Evolutionary conservation across 2,113 vertebrate species (phyloP).

Genomic region (Thermophis baileyi): DNA sequence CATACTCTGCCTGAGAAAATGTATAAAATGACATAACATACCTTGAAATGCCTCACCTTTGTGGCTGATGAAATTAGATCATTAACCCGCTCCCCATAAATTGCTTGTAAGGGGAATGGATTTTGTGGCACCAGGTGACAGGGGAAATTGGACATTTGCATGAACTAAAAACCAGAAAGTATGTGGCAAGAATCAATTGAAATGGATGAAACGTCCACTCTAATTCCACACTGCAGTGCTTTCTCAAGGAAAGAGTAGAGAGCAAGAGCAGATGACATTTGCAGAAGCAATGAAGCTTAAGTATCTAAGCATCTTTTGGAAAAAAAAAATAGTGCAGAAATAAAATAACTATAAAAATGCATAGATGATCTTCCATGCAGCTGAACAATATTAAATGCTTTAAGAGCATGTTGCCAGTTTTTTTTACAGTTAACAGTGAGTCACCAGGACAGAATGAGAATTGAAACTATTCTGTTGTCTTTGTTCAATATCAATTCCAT

Average conservation of each 20-base stretch:
- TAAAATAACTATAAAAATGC: conserved; percentile 20
- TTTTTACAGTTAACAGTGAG: background rate
- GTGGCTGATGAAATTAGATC: conserved; percentile 55
- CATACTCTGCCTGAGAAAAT: conserved; percentile 32
- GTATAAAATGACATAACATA: conserved; percentile 54
- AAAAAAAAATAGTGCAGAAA: conserved; percentile 9
- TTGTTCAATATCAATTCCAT: background rate
- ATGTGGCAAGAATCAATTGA: conserved; percentile 47
- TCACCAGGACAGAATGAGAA: background rate
- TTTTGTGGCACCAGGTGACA: conserved; percentile 53
- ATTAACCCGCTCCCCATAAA: background rate
- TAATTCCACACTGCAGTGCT: conserved; percentile 18
- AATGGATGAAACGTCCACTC: conserved; percentile 49
- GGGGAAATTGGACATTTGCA: conserved; percentile 48
- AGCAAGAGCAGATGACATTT: conserved; percentile 25
- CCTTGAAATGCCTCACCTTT: conserved; percentile 58
- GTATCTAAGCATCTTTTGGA: conserved; percentile 20
- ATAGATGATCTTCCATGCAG: background rate
- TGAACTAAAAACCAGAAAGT: conserved; percentile 28
- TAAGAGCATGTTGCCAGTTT: conserved; percentile 1
- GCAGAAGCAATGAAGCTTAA: conserved; percentile 30
- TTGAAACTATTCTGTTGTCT: background rate
- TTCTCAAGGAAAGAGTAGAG: background rate
- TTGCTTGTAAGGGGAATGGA: conserved; percentile 32
- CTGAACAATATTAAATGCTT: conserved; percentile 20